Evolutionary conservation across 2,113 vertebrate species (phyloP).

Genomic region (Galbula dea): DNA sequence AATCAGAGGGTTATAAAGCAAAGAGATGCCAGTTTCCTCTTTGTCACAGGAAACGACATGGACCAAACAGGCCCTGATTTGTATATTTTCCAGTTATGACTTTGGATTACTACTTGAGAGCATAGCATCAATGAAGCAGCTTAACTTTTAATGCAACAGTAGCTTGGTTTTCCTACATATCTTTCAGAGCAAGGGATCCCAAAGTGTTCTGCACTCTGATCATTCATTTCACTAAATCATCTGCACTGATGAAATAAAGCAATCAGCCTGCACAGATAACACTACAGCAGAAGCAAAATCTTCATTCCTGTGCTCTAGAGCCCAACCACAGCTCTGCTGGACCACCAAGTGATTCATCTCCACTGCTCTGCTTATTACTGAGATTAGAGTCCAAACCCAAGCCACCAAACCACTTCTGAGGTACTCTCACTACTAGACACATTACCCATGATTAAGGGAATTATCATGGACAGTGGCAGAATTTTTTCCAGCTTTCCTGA

Average conservation of each 20-base stretch:
- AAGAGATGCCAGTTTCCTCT: neutral
- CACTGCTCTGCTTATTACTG: neutral
- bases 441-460: neutral
- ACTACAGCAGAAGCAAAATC: neutral
- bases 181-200: neutral
- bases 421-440: neutral
- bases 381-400: neutral
- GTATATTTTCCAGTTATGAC: neutral
- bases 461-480: neutral
- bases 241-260: neutral
- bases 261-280: neutral
- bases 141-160: neutral
- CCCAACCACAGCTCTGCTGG: neutral
- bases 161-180: neutral
- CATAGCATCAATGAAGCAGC: neutral
- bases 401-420: neutral
- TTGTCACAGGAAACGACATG: neutral
- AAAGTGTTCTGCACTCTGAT: neutral
- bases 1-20: constrained; percentile 6
- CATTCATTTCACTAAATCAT: neutral
- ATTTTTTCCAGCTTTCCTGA: neutral
- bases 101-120: neutral
- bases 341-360: neutral
- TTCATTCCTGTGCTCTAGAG: neutral
- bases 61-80: neutral